These are phyloP conservation scores for Drosophila setosimentum DNA, from an alignment of 2,888 invertebrate genomes.

Conservation along the genomic window DNA sequence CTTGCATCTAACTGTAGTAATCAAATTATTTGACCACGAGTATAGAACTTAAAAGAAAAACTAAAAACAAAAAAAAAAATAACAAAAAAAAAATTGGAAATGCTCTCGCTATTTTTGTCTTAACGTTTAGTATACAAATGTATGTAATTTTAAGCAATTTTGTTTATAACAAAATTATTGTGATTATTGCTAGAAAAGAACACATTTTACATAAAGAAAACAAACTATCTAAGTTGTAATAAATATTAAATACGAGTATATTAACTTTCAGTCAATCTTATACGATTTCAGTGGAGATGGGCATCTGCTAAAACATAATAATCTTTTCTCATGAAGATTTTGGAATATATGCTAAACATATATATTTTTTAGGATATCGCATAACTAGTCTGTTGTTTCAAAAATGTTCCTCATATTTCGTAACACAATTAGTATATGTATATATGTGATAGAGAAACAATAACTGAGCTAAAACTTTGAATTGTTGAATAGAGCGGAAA, in stretches of 20 bases:
- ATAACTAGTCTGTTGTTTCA: background rate
- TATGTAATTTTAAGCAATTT: constrained; percentile 82
- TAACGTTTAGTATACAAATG: constrained; percentile 74
- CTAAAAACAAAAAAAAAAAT: background rate
- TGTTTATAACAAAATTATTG: constrained; percentile 84
- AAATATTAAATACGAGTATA: constrained; percentile 51
- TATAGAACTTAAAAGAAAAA: constrained; percentile 10
- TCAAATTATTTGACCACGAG: constrained; percentile 49
- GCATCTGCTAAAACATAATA: background rate
- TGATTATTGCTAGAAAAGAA: constrained; percentile 83
- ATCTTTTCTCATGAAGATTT: background rate
- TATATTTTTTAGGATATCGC: background rate
- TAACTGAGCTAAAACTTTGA: background rate
- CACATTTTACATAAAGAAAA: constrained; percentile 74
- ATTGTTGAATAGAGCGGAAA: background rate
- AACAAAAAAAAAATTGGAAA: constrained; percentile 19
- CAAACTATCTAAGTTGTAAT: constrained; percentile 76
- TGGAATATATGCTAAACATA: background rate
- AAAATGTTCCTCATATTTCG: background rate
- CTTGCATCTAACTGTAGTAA: constrained; percentile 53
- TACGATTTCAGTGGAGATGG: background rate
- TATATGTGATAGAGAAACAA: background rate
- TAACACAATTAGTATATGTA: background rate
- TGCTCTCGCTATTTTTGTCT: constrained; percentile 78
- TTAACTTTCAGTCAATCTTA: constrained; percentile 19